Base-by-base conservation (phyloP, 2,113 vertebrate species). In the Megatriorchis doriae region DNA sequence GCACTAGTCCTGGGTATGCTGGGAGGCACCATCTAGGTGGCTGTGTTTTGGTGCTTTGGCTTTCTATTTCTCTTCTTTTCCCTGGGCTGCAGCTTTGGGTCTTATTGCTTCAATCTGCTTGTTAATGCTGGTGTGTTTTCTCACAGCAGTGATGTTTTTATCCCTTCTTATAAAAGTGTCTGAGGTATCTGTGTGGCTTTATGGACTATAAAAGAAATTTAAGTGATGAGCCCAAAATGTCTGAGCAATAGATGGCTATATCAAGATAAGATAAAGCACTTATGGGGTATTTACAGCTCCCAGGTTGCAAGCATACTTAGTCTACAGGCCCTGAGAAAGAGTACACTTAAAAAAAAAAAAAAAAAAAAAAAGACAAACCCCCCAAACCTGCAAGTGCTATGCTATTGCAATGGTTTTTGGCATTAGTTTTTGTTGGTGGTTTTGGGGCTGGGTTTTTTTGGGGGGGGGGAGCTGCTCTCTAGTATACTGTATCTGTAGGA, bases 11-110 rank as follows among this genome's bases (percentile, higher is more conserved):
- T 62, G n/a, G 10, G 1, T 34, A 2, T 72, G 19, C 7, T 62
- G 22, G 13, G 16, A n/a, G 38, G 8, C 2, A 7, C 7, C 3
- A 14, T 2, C 4, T 4, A 5, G 13, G 16, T 21, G 16, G 6
- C 10, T 58, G 6, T 7, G 21, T 21, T 43, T 65, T 43, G 17
- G 25, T 19, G 19, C 6, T 70, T 79, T 18, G 9, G 34, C 7
- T 48, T 61, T 40, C 7, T 56, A 3, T 21, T 94, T 31, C 13
- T 67, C 1, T 6, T 27, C 9, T 53, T 66, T 43, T n/a, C 10
- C 10, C 19, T 53, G 9, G 31, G 12, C 22, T 65, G 9, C 14
- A 79, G 22, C n/a, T 79, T 31, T 65, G 16, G n/a, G 23, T 40
- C 32, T 80, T 52, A 4, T 3, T 38, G 34, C 20, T 81, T 36